phyloP scores from a whole-genome alignment of 2,113 vertebrate species.

The Saguinus imperator region DNA sequence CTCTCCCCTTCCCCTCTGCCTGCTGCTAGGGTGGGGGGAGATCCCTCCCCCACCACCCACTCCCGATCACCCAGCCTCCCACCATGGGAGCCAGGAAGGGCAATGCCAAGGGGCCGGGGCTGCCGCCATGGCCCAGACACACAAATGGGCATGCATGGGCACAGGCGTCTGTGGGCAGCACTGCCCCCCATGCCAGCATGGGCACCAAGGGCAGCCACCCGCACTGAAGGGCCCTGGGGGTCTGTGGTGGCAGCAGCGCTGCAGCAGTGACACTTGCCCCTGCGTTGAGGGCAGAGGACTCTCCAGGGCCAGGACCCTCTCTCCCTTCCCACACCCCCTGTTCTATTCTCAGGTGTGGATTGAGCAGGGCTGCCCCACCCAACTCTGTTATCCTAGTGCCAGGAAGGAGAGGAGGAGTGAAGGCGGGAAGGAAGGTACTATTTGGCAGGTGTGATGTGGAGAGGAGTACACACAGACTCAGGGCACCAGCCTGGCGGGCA shows the following conservation, averaged over 20 bases:
- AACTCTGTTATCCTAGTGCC: conserved; percentile 26
- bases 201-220: background rate
- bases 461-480: background rate
- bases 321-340: background rate
- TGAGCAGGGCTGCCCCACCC: conserved; percentile 60
- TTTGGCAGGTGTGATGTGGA: conserved; percentile 63
- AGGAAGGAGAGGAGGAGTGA: conserved; percentile 42
- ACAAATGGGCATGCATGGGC: conserved; percentile 40
- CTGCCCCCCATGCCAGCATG: background rate
- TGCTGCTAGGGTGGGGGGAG: conserved; percentile 56
- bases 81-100: background rate
- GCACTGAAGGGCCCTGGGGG: background rate
- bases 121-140: background rate
- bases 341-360: conserved; percentile 46
- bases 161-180: background rate
- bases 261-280: background rate
- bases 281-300: background rate
- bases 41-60: background rate
- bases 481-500: background rate
- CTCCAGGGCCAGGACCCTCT: background rate
- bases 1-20: conserved; percentile 77
- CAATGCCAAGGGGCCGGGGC: background rate
- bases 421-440: conserved; percentile 58
- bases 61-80: background rate
- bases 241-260: background rate